A percentile compares a stretch with the other conserved stretches of the same genome.
Conservation (phyloP, 2,797 vertebrate genomes). For the Microcaecilia unicolor region DNA sequence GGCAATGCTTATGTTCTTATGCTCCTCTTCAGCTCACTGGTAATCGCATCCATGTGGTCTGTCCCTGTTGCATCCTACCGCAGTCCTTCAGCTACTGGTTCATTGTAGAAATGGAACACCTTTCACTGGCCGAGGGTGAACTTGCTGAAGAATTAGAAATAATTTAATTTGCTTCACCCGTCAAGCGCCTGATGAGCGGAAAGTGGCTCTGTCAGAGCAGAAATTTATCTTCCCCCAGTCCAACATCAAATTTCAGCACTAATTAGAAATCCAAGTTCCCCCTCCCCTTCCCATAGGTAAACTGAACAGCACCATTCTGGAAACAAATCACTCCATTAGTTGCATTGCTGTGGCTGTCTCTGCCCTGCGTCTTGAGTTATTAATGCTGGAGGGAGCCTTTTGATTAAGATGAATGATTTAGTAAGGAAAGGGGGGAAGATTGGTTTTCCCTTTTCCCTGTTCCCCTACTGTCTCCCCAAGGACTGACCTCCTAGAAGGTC, state of each 20-base stretch:
- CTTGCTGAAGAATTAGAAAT: slow-evolving; percentile 62
- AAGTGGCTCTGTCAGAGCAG: slow-evolving; percentile 56
- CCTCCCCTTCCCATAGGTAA: slow-evolving; percentile 22
- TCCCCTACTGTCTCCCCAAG: slow-evolving; percentile 14
- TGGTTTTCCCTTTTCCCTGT: neutral
- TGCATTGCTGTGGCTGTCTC: slow-evolving; percentile 59
- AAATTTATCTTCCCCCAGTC: slow-evolving; percentile 59
- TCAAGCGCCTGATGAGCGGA: slow-evolving; percentile 47
- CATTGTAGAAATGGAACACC: no score
- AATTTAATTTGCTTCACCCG: slow-evolving; percentile 61
- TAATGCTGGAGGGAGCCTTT: slow-evolving; percentile 52
- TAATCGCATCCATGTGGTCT: no score
- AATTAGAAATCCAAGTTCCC: slow-evolving; percentile 58
- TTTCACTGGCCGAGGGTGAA: slow-evolving; percentile 32
- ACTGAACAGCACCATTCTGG: slow-evolving; percentile 45
- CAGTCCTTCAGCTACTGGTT: slow-evolving; percentile 19
- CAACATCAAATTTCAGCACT: slow-evolving; percentile 68
- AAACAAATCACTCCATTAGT: slow-evolving; percentile 69
- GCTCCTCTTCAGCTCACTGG: no score
- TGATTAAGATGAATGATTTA: slow-evolving; percentile 61
- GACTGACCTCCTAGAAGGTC: no score
- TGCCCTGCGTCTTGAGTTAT: slow-evolving; percentile 48
- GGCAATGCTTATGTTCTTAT: no score
- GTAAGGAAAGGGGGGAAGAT: slow-evolving; percentile 47
- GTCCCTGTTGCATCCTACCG: neutral